phyloP scores from a whole-genome alignment of 2,888 invertebrate species.

The Tetheella fluctuosa region DNA sequence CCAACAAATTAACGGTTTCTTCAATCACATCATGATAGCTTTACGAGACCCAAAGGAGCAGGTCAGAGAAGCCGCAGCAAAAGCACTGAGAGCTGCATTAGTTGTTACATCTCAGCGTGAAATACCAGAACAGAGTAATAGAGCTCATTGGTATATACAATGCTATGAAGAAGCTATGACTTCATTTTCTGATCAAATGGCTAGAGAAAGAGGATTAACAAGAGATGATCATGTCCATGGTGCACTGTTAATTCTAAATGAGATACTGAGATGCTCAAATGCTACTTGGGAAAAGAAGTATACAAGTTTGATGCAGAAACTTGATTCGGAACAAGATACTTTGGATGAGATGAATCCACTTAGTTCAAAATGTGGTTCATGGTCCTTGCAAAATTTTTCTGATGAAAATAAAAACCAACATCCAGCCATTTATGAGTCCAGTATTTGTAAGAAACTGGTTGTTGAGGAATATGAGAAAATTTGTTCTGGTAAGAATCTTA shows the following conservation, averaged over 20 bases:
- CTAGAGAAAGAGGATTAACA: constrained; percentile 86
- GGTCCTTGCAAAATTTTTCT: constrained; percentile 56
- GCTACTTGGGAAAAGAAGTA: constrained; percentile 93
- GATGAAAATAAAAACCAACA: constrained; percentile 64
- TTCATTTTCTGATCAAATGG: constrained; percentile 87
- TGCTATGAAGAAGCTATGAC: constrained; percentile 95
- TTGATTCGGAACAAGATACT: constrained; percentile 74
- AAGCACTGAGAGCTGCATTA: constrained; percentile 95
- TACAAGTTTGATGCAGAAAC: constrained; percentile 87
- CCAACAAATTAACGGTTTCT: constrained; percentile 95
- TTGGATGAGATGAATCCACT: constrained; percentile 81
- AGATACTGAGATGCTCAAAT: constrained; percentile 95
- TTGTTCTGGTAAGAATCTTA: constrained; percentile 79
- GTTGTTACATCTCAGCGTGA: constrained; percentile 98
- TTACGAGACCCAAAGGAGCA: constrained; percentile 95
- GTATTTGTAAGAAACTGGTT: constrained; percentile 92
- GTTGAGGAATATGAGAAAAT: constrained; percentile 92
- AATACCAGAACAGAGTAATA: constrained; percentile 93
- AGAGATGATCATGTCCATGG: constrained; percentile 97
- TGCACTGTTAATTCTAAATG: constrained; percentile 95
- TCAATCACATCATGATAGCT: constrained; percentile 95
- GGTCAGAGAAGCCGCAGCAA: constrained; percentile 95
- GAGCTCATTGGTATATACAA: constrained; percentile 95
- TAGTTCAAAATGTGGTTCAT: constrained; percentile 73
- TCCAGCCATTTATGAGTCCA: constrained; percentile 88